phyloP scores from a whole-genome alignment of 2,113 vertebrate genomes.

The Mellivora capensis region DNA sequence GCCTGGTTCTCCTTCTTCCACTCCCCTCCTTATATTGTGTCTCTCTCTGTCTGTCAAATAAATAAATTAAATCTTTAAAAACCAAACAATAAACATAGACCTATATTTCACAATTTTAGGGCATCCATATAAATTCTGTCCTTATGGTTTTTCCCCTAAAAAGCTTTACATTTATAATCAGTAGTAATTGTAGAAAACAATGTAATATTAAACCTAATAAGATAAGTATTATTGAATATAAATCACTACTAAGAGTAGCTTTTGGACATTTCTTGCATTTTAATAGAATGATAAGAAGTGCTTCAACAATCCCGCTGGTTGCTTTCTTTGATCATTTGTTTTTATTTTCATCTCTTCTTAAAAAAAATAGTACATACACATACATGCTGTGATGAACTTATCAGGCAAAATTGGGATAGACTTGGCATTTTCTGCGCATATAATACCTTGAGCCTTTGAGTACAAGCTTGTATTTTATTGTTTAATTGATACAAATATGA shows the following conservation, averaged over 20 bases:
- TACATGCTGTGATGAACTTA: background rate
- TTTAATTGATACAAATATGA: background rate
- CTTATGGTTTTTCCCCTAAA: background rate
- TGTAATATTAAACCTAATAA: background rate
- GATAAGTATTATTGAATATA: background rate
- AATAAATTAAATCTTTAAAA: background rate
- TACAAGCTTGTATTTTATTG: background rate
- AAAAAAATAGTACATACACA: background rate
- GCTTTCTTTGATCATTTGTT: background rate
- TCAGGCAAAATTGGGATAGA: background rate
- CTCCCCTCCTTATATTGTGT: too few species aligned
- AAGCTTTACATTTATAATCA: background rate
- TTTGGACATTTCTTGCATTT: background rate
- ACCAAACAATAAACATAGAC: background rate
- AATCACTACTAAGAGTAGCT: background rate
- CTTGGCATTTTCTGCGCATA: background rate
- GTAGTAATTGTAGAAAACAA: background rate
- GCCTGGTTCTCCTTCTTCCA: too few species aligned
- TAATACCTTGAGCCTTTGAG: background rate
- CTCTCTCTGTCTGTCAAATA: background rate
- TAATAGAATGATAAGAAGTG: background rate
- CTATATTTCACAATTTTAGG: background rate
- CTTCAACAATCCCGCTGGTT: background rate
- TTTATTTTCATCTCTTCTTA: conserved; percentile 23
- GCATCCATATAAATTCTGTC: background rate